Evolutionary conservation across 1,140 invertebrate genomes (phyloP).

Genomic region (Hylaeus volcanicus): DNA sequence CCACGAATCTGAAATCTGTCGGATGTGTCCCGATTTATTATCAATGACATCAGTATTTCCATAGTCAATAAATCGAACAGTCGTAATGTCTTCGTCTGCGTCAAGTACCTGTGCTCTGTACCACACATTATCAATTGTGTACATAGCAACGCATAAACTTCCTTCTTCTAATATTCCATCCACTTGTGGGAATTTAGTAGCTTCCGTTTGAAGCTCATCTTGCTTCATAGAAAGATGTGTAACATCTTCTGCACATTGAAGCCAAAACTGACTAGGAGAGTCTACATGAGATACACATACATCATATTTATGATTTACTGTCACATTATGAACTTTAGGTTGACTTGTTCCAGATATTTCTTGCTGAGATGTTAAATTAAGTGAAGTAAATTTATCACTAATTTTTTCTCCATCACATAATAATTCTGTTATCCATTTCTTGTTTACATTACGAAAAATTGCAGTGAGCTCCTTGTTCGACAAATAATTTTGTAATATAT

Average conservation of each 20-base stretch:
- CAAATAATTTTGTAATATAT: constrained; percentile 62
- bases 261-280: constrained; percentile 74
- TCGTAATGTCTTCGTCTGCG: constrained; percentile 85
- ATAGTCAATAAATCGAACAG: constrained; percentile 91
- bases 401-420: constrained; percentile 66
- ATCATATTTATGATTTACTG: constrained; percentile 61
- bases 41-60: constrained; percentile 88
- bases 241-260: constrained; percentile 62
- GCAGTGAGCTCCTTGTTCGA: constrained; percentile 64
- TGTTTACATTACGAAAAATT: constrained; percentile 69
- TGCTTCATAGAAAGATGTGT: constrained; percentile 71
- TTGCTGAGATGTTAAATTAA: constrained; percentile 47
- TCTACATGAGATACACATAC: constrained; percentile 69
- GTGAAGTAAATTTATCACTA: constrained; percentile 60
- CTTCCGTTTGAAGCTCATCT: constrained; percentile 82
- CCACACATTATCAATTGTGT: constrained; percentile 87
- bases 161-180: constrained; percentile 82
- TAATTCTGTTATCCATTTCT: constrained; percentile 74
- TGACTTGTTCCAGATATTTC: constrained; percentile 20
- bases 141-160: constrained; percentile 86
- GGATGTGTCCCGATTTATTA: constrained; percentile 82
- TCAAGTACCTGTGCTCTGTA: constrained; percentile 91
- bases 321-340: constrained; percentile 39
- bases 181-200: constrained; percentile 78
- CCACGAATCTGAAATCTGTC: constrained; percentile 82